These are phyloP conservation scores for Stenopsyche tienmushanensis DNA, from an alignment of 1,140 invertebrate genomes.

Conservation along the genomic window DNA sequence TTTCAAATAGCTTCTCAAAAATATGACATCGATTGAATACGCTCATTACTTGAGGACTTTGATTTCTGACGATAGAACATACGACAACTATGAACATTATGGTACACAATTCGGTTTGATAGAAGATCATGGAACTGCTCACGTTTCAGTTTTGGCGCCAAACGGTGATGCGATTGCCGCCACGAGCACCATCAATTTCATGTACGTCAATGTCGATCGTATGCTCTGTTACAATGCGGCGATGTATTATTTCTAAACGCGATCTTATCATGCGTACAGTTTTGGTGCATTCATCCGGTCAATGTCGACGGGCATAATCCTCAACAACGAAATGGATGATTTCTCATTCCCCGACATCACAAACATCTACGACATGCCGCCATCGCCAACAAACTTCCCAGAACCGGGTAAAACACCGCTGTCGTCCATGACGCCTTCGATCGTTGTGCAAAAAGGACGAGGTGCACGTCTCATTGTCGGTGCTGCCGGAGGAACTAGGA, in stretches of 20 bases:
- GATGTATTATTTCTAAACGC: no score
- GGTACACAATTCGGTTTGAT: conserved; percentile 60
- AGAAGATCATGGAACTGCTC: conserved; percentile 80
- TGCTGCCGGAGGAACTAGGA: conserved; percentile 86
- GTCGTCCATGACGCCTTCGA: conserved; percentile 87
- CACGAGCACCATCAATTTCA: conserved; percentile 86
- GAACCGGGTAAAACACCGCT: conserved; percentile 77
- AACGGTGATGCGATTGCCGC: conserved; percentile 87
- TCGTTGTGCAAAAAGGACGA: conserved; percentile 69
- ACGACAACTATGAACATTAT: conserved; percentile 68
- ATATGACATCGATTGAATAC: conserved; percentile 65
- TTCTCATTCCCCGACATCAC: conserved; percentile 80
- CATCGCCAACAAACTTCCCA: conserved; percentile 82
- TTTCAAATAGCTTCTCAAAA: conserved; percentile 58
- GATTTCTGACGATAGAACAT: conserved; percentile 73
- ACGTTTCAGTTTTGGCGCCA: conserved; percentile 77
- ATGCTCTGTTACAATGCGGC: no score
- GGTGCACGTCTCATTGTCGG: conserved; percentile 73
- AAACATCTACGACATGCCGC: conserved; percentile 76
- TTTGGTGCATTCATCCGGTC: conserved; percentile 75
- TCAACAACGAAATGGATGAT: conserved; percentile 96
- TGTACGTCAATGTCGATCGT: no score
- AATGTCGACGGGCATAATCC: conserved; percentile 79
- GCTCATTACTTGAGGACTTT: conserved; percentile 58
- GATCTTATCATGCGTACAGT: no score